Conservation (phyloP, 1,140 invertebrate species). For the Drosophila novamexicana region DNA sequence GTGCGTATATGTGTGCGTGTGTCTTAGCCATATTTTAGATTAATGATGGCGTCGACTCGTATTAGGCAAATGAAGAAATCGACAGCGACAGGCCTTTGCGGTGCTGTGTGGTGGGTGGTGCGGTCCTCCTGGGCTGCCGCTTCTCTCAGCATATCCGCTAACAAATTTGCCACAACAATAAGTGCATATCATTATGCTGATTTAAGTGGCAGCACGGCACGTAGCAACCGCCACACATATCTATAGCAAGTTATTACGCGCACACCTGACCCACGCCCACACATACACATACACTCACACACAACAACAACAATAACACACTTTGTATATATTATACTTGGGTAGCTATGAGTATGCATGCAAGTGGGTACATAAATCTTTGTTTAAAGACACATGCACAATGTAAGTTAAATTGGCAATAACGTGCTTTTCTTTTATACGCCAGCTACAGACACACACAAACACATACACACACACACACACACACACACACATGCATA, state of each 20-base stretch:
- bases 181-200: constrained; percentile 82
- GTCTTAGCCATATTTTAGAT: constrained; percentile 76
- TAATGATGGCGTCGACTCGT: constrained; percentile 79
- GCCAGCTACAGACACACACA: constrained; percentile 48
- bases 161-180: constrained; percentile 82
- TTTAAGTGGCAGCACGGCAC: constrained; percentile 69
- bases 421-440: constrained; percentile 80
- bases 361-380: constrained; percentile 82
- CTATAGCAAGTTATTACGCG: constrained; percentile 74
- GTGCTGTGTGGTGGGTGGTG: constrained; percentile 6
- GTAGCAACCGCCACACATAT: constrained; percentile 37
- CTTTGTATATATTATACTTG: constrained; percentile 1
- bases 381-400: constrained; percentile 82
- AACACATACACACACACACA: constrained; percentile 24
- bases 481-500: constrained; percentile 33
- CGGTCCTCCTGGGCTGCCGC: constrained; percentile 45
- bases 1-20: constrained; percentile 50
- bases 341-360: constrained; percentile 61
- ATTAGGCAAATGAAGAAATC: constrained; percentile 82
- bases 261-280: constrained; percentile 60
- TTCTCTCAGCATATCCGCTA: constrained; percentile 76
- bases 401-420: constrained; percentile 82
- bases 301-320: constrained; percentile 3
- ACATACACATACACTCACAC: constrained; percentile 21
- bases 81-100: constrained; percentile 62